Percentiles rank a stretch among this genome's conserved stretches.
phyloP scores from a whole-genome alignment of 2,888 invertebrate genomes.

The Platycnemis pennipes region DNA sequence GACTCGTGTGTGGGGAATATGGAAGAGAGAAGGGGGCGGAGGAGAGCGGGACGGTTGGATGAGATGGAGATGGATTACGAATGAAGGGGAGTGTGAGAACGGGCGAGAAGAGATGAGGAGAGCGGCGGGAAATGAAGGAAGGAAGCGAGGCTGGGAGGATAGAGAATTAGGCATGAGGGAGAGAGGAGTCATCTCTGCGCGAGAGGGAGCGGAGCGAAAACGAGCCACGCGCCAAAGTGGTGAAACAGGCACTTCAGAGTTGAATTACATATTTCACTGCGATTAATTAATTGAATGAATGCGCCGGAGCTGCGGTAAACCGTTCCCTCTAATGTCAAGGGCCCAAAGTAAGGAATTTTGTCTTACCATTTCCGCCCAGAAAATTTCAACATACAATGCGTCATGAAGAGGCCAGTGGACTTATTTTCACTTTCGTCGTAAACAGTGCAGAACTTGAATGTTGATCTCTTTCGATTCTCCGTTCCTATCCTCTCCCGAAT shows the following conservation, averaged over 20 bases:
- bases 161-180: not conserved
- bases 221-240: not conserved
- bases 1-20: not conserved
- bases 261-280: slow-evolving; percentile 4
- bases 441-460: too few species aligned
- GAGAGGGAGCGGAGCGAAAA: not conserved
- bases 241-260: not conserved
- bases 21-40: not conserved
- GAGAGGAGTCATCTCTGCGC: not conserved
- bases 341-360: not conserved
- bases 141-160: not conserved
- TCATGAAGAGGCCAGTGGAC: not conserved
- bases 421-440: not conserved
- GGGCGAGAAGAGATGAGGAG: not conserved
- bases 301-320: not conserved
- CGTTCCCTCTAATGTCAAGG: not conserved
- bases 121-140: not conserved
- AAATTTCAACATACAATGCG: not conserved
- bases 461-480: too few species aligned
- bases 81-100: not conserved
- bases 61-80: not conserved
- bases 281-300: not conserved
- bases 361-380: not conserved
- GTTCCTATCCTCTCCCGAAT: too few species aligned
- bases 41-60: not conserved